Base-by-base conservation (phyloP, 2,113 vertebrate species). In the Mugil cephalus region DNA sequence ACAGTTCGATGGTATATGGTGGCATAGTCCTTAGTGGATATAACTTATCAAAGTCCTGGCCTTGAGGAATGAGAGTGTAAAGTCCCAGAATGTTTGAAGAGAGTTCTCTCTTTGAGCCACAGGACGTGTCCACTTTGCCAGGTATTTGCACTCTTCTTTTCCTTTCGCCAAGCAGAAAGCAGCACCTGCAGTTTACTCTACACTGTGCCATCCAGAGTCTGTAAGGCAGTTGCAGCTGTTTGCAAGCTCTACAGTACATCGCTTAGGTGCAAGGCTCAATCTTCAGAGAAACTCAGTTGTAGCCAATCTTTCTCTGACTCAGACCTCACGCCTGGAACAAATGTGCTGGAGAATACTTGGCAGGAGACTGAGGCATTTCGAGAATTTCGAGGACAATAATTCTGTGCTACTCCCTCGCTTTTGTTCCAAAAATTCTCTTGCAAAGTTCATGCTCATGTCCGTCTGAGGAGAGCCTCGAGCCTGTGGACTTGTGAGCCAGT, bases 281-380 rank as follows among this genome's bases (percentile, higher is more conserved):
- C 58, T 80, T 68, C 64, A 48, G 56, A 88, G 53, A 84, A 68
- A 58, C 77, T 51, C 70, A 82, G 59, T 14, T 77, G 75, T 81
- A 84, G 60, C 79, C 51, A 78, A 62, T 82, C 68, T 78, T 59
- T 56, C 80, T 83, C 89, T 76, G 76, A 84, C 86, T 85, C 74
- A 80, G 73, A 77, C 84, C 74, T 80, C 84, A 52, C 47, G 69
- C 73, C 78, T 90, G 74, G 79, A 87, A 86, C 79, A 85, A 86
- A 87, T 87, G 84, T 77, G 78, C 77, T 79, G 77, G 85, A 89
- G 78, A 77, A 67, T 75, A 84, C 84, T 91, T 91, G 92, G 89
- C 87, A 82, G 63, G 65, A 88, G 84, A 89, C 82, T 77, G 80
- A 93, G 88, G 88, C 90, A 88, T 92, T 79, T 88, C 11, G 75